Base-by-base conservation (phyloP, 2,888 invertebrate species). In the Drosophila kanekoi region DNA sequence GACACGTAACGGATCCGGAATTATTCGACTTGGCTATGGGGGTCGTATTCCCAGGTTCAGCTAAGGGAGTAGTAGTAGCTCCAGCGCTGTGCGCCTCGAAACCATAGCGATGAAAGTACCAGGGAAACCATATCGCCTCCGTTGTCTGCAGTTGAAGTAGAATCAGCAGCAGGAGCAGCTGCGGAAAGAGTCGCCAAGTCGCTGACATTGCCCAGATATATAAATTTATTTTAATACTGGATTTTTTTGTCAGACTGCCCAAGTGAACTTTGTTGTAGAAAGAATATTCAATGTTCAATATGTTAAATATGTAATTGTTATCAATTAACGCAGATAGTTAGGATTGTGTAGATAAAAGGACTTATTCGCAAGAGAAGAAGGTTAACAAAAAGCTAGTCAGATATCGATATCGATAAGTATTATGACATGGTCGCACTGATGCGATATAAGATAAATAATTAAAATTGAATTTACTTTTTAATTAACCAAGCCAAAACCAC, bases 71-170 rank as follows among this genome's bases (percentile, higher is more conserved):
- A 3, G 5, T 43, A 4, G 33, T 48, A 4, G 38, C 66, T 3
- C 14, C 54, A 49, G 65, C 75, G n/a, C 58, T 66, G 13, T 73
- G 64, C 9, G 76, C 32, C 23, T 62, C 71, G 3, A 71, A 38
- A 10, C 89, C 85, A 40, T 76, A 87, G 5, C 67, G 64, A 40
- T 85, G 77, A 6, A 84, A 89, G 41, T 85, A 85, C 85, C 85
- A 85, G 11, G 85, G 85, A 69, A 85, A 85, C 89, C 85, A 85
- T 49, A 89, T 87, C 14, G 66, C 66, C 20, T 52, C 16, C 16
- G 64, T 40, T 1, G 20, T 1, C 6, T 65, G 51, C 41, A 72
- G 32, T n/a, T 52, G 33, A 4, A 53, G 6, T 0, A 83, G 33
- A 4, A 73, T 38, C 33, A 78, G n/a, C 18, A 87, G 51, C 49